A percentile compares a stretch with the other conserved stretches of the same genome.
These are phyloP conservation scores for Zonotrichia leucophrys DNA, from an alignment of 2,113 vertebrate species.

Conservation along the genomic window DNA sequence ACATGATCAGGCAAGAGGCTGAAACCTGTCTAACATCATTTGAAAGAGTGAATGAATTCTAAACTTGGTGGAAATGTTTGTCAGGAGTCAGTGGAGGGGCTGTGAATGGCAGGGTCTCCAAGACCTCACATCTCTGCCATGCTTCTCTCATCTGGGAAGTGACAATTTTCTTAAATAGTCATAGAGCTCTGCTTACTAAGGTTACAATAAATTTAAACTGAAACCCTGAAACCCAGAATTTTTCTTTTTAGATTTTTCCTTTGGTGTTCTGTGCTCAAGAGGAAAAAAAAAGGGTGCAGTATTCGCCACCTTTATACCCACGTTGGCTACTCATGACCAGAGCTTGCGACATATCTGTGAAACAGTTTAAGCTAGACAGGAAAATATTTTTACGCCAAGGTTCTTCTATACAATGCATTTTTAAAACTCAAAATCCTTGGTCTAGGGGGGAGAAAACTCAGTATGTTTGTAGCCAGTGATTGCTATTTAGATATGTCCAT, in stretches of 20 bases:
- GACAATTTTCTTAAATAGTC: background rate
- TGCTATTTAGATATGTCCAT: background rate
- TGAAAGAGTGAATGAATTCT: background rate
- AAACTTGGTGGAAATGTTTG: background rate
- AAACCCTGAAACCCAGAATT: background rate
- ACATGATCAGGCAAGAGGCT: background rate
- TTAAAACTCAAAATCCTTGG: background rate
- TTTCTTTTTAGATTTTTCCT: background rate
- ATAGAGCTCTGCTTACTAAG: background rate
- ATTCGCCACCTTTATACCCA: background rate
- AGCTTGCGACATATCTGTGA: background rate
- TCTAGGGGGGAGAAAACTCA: background rate
- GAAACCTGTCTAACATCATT: background rate
- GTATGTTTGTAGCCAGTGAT: background rate
- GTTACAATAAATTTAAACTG: background rate
- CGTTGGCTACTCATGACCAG: background rate
- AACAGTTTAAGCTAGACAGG: background rate
- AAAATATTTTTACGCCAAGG: background rate
- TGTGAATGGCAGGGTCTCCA: background rate
- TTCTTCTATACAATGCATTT: background rate
- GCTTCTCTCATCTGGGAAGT: rapidly evolving
- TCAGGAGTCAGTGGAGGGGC: background rate
- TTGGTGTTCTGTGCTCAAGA: background rate
- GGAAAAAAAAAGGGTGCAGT: rapidly evolving
- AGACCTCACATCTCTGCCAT: background rate